phyloP scores from a whole-genome alignment of 2,888 invertebrate species.

The Habroteleia sp. region DNA sequence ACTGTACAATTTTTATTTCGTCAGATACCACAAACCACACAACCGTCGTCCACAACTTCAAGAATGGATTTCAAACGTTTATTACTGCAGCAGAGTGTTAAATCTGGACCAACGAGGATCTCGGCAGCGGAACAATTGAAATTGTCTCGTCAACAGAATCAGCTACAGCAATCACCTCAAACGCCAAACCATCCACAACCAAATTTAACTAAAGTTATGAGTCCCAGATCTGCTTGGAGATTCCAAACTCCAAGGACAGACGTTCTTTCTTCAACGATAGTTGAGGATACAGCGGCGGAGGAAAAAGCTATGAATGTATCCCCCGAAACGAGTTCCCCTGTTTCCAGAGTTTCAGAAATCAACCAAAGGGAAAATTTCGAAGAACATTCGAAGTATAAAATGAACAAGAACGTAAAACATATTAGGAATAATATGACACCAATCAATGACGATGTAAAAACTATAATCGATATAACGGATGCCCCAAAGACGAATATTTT shows the following conservation, averaged over 20 bases:
- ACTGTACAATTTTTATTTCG: no score
- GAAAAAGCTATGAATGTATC: constrained; percentile 82
- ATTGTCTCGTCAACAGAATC: constrained; percentile 83
- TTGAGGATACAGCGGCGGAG: constrained; percentile 91
- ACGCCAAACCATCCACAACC: constrained; percentile 67
- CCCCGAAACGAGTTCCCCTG: constrained; percentile 71
- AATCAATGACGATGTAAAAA: constrained; percentile 30
- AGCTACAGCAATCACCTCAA: constrained; percentile 70
- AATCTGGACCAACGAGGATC: constrained; percentile 84
- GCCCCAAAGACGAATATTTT: constrained; percentile 43
- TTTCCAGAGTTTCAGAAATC: constrained; percentile 64
- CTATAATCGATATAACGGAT: constrained; percentile 34
- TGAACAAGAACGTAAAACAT: constrained; percentile 19
- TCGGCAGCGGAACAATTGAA: constrained; percentile 89
- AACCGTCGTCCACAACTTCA: constrained; percentile 87
- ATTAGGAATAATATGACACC: constrained; percentile 26
- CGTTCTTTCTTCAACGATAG: constrained; percentile 92
- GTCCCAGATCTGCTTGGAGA: constrained; percentile 88
- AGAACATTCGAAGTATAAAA: constrained; percentile 7
- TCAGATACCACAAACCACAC: constrained; percentile 72
- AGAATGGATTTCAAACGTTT: constrained; percentile 92
- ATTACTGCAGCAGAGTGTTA: constrained; percentile 88
- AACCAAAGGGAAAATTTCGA: constrained; percentile 33
- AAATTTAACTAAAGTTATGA: constrained; percentile 83
- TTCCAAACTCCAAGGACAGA: constrained; percentile 90